Base-by-base conservation (phyloP, 2,113 vertebrate species). In the Tichodroma muraria region DNA sequence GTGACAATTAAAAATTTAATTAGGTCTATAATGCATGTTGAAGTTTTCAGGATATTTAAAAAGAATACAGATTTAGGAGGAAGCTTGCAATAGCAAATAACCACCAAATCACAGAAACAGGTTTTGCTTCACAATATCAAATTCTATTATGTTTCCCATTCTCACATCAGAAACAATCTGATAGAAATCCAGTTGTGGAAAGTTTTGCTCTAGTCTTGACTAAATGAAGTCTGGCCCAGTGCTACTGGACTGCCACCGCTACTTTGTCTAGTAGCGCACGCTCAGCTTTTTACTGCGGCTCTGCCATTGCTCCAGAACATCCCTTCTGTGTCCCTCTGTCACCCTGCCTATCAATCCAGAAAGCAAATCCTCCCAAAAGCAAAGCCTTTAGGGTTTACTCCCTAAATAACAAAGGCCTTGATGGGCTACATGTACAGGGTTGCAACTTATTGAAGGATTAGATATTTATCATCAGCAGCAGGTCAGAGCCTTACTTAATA, bases 1-100 rank as follows among this genome's bases (percentile, higher is more conserved):
- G 13, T 16, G 25, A 54, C 47, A 91, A 85, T 82, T 91, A 90
- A 88, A 91, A 88, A 40, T 30, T 93, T n/a, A 90, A 89, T 91
- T 91, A 68, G 49, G 20, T 93, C 13, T 85, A 2, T 77, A 91
- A 69, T 40, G 33, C 35, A 27, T 35, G 64, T n/a, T 44, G 31
- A 80, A 85, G 20, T 57, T 56, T 87, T 69, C 31, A 69, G 35
- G 30, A 47, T 78, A 42, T 89, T 85, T 73, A 7, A 66, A 75
- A 87, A 63, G 27, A 79, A 65, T 11, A 31, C 13, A 18, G 15
- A 7, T 72, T 81, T 61, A 45, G 76, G 75, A 90, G 33, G 56
- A 83, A 94, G 23, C 15, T 49, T 91, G 27, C 27, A 79, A 57
- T 35, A 63, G 37, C 45, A 69, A 66, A 50, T 64, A 82, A 65